Percentiles rank a stretch among this genome's conserved stretches.
Evolutionary conservation across 1,140 invertebrate genomes (phyloP).

Genomic region (Aphidius gifuensis): DNA sequence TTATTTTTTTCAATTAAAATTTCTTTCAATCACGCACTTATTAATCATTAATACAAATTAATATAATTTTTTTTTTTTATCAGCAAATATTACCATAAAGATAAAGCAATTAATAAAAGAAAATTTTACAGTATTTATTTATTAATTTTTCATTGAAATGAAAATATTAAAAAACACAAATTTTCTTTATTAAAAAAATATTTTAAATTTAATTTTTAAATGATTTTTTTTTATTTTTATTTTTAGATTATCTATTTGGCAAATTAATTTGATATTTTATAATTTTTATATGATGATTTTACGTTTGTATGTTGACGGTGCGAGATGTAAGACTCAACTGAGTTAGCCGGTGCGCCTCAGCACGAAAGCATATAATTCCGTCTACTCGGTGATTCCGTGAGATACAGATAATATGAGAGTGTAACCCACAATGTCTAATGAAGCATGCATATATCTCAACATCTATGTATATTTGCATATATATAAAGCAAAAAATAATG

Average conservation of each 20-base stretch:
- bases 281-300: no score
- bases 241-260: neutral
- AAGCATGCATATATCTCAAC: constrained; percentile 8
- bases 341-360: constrained; percentile 40
- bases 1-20: neutral
- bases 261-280: no score
- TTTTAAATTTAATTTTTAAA: neutral
- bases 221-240: constrained; percentile 1
- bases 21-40: no score
- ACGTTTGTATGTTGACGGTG: constrained; percentile 43
- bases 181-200: no score
- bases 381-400: constrained; percentile 54
- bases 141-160: no score
- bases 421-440: constrained; percentile 16
- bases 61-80: no score
- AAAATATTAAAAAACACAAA: no score
- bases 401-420: constrained; percentile 9
- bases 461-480: neutral
- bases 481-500: neutral
- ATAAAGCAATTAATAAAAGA: no score
- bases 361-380: constrained; percentile 53
- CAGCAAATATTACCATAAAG: no score
- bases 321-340: constrained; percentile 54
- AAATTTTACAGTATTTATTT: no score
- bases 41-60: no score